Evolutionary conservation across 2,888 invertebrate species (phyloP).

Genomic region (Drosophila greeni): DNA sequence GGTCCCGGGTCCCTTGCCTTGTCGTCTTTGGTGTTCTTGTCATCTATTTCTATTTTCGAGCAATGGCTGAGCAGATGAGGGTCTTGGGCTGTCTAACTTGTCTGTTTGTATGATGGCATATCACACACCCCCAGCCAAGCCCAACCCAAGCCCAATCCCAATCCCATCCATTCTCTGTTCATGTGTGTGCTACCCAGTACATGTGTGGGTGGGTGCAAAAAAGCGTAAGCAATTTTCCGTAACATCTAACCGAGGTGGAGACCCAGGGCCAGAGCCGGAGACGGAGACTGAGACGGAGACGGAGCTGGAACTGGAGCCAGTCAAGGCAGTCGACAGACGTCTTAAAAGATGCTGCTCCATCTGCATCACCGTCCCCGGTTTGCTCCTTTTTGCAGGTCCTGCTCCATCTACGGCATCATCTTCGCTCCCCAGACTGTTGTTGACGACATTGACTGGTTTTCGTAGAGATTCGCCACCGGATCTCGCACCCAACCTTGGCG

Average conservation of each 20-base stretch:
- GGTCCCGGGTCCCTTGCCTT: constrained; percentile 20
- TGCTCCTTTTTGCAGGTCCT: constrained; percentile 15
- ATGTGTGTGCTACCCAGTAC: constrained; percentile 59
- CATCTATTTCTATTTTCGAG: constrained; percentile 72
- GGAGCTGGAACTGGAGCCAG: constrained; percentile 21
- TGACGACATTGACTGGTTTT: constrained; percentile 68
- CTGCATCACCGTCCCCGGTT: constrained; percentile 14
- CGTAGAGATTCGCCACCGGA: constrained; percentile 32
- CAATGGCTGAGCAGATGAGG: constrained; percentile 71
- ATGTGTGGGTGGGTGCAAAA: constrained; percentile 61
- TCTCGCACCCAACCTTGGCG: constrained; percentile 19
- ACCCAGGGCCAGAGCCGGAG: constrained; percentile 25
- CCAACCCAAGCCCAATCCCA: constrained; percentile 3
- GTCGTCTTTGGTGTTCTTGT: constrained; percentile 70
- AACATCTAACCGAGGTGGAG: constrained; percentile 68
- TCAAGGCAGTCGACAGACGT: constrained; percentile 64
- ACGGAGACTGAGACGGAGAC: constrained; percentile 12
- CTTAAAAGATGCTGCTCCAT: constrained; percentile 49
- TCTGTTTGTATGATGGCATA: constrained; percentile 70
- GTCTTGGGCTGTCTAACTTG: constrained; percentile 73
- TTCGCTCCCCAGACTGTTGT: constrained; percentile 43
- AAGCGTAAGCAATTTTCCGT: constrained; percentile 74
- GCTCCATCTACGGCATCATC: constrained; percentile 6
- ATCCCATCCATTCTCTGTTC: constrained; percentile 44
- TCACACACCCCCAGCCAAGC: constrained; percentile 33